A percentile compares a stretch with the other conserved stretches of the same genome.
These are phyloP conservation scores for Melanaphis sacchari DNA, from an alignment of 1,140 invertebrate species.

Conservation along the genomic window DNA sequence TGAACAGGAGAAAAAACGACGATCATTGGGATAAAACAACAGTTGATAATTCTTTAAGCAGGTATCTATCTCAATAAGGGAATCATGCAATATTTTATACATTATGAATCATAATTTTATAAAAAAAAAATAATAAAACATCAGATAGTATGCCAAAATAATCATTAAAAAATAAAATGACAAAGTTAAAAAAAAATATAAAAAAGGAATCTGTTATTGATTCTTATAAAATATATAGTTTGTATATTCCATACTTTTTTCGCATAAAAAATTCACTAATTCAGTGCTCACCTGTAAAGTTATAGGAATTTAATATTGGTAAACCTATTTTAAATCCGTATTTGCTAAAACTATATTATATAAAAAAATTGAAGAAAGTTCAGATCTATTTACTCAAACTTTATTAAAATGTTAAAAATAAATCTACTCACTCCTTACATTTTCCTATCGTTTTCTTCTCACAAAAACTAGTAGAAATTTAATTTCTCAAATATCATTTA, in stretches of 20 bases:
- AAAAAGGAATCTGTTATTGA: no score
- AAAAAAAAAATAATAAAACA: neutral
- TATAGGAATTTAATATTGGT: no score
- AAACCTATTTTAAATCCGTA: neutral
- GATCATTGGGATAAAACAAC: neutral
- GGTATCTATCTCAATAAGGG: neutral
- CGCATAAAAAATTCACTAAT: no score
- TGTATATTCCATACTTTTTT: no score
- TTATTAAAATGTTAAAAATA: neutral
- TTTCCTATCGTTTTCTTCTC: neutral
- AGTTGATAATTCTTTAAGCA: conserved; percentile 60
- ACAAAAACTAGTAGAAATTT: neutral
- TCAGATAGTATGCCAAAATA: neutral
- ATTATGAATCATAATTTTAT: neutral
- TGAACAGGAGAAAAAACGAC: conserved; percentile 11
- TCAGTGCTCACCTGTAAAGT: no score
- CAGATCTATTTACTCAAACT: neutral
- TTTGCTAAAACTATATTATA: neutral
- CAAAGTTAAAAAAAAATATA: neutral
- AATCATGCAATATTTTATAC: neutral
- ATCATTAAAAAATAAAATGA: neutral
- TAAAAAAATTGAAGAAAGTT: neutral
- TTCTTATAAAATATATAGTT: no score
- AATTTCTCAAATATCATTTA: neutral
- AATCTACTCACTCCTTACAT: neutral